Conservation (phyloP, 2,888 invertebrate genomes). For the Zaprionus obscuricornis region DNA sequence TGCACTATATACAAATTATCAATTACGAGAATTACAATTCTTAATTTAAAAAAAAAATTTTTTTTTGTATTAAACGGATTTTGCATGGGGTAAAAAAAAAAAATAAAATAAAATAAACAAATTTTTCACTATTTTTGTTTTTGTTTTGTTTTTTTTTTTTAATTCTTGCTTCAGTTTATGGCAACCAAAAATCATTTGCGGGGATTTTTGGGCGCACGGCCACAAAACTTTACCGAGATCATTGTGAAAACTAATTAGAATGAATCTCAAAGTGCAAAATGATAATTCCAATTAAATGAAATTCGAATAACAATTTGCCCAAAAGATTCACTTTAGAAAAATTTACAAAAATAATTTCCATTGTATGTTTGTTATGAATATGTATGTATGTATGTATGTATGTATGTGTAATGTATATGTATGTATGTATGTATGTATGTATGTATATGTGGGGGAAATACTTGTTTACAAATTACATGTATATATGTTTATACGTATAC, state of each 20-base stretch:
- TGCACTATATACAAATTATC: conserved; percentile 62
- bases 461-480: conserved; percentile 41
- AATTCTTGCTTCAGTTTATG: conserved; percentile 66
- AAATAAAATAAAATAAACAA: conserved; percentile 47
- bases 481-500: conserved; percentile 43
- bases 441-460: too few relatives aligned
- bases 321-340: conserved; percentile 62
- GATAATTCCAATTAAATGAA: not conserved
- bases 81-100: conserved; percentile 36
- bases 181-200: conserved; percentile 56
- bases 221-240: conserved; percentile 82
- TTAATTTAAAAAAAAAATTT: conserved; percentile 45
- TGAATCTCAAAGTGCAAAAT: conserved; percentile 49
- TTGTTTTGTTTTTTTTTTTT: conserved; percentile 55
- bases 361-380: conserved; percentile 6
- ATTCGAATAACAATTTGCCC: conserved; percentile 8
- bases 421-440: conserved; percentile 10
- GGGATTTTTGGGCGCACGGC: conserved; percentile 62
- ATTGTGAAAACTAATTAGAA: conserved; percentile 82
- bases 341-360: conserved; percentile 75
- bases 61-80: conserved; percentile 23
- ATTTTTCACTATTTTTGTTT: conserved; percentile 54
- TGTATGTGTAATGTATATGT: conserved; percentile 3
- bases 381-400: conserved; percentile 13
- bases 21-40: too few relatives aligned